These are phyloP conservation scores for Lepidochitona cinerea DNA, from an alignment of 2,888 invertebrate genomes.

Conservation along the genomic window DNA sequence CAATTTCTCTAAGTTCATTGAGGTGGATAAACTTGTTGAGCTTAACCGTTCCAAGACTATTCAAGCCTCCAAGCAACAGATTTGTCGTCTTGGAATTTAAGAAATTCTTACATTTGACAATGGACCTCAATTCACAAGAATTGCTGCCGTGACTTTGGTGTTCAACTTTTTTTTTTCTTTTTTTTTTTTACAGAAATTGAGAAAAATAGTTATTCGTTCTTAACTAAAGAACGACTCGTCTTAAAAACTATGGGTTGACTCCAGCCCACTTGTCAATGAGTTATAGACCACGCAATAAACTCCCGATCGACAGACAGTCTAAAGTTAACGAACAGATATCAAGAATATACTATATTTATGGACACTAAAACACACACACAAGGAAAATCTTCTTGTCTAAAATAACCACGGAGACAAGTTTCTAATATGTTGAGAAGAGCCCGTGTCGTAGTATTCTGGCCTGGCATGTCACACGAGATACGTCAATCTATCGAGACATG, in stretches of 20 bases:
- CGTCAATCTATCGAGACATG: too few relatives aligned
- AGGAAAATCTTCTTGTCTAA: too few relatives aligned
- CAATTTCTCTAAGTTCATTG: neutral
- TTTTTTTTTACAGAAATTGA: neutral
- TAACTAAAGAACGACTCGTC: neutral
- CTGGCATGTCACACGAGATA: too few relatives aligned
- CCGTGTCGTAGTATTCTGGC: too few relatives aligned
- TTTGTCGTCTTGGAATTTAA: neutral
- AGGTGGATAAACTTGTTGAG: neutral
- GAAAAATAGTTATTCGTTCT: neutral
- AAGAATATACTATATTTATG: too few relatives aligned
- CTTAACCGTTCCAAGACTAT: neutral
- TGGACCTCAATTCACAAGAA: neutral
- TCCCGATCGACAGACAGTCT: neutral
- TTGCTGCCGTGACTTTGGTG: neutral
- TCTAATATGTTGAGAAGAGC: too few relatives aligned
- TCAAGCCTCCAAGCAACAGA: neutral
- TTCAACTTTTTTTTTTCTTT: neutral
- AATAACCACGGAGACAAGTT: too few relatives aligned
- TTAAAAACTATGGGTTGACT: neutral
- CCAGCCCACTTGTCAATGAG: neutral
- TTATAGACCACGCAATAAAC: neutral
- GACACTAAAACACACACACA: too few relatives aligned
- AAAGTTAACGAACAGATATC: too few relatives aligned
- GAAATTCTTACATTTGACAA: neutral